Evolutionary conservation across 2,888 invertebrate genomes (phyloP).

Genomic region (Leucozona laternaria): DNA sequence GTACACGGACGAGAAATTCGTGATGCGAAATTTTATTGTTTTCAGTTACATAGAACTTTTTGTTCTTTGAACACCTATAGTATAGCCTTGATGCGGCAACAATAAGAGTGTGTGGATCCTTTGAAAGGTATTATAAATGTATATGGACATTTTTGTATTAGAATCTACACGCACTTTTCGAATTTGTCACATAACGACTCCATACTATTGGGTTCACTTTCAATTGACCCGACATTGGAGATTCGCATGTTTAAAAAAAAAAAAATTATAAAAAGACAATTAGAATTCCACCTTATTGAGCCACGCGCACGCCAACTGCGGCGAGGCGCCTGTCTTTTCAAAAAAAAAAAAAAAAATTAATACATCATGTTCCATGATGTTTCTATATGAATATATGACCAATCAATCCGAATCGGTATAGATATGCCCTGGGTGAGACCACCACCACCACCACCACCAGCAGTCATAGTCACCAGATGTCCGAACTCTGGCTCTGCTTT

Average conservation of each 20-base stretch:
- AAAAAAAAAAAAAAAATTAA: not conserved
- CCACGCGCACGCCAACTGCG: conserved; percentile 9
- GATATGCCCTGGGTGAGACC: not conserved
- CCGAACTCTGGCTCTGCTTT: not conserved
- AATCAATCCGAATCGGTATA: not conserved
- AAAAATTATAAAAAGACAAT: not conserved
- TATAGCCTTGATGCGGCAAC: not conserved
- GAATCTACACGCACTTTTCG: conserved; percentile 24
- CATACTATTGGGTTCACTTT: conserved; percentile 2
- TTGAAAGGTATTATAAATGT: too few relatives aligned
- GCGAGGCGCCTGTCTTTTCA: not conserved
- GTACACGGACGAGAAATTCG: not conserved
- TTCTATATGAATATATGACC: not conserved
- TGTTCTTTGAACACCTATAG: not conserved
- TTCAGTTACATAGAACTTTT: not conserved
- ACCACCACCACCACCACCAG: not conserved
- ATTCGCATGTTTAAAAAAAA: conserved; percentile 5
- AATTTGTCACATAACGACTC: conserved; percentile 29
- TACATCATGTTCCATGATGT: not conserved
- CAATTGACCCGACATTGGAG: conserved; percentile 49
- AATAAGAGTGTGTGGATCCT: not conserved
- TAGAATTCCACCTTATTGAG: conserved; percentile 19
- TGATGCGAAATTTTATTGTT: not conserved
- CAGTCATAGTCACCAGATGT: conserved; percentile 27
- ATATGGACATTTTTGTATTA: not conserved